Evolutionary conservation across 1,140 invertebrate species (phyloP).

Genomic region (Aphaenogaster floridana): DNA sequence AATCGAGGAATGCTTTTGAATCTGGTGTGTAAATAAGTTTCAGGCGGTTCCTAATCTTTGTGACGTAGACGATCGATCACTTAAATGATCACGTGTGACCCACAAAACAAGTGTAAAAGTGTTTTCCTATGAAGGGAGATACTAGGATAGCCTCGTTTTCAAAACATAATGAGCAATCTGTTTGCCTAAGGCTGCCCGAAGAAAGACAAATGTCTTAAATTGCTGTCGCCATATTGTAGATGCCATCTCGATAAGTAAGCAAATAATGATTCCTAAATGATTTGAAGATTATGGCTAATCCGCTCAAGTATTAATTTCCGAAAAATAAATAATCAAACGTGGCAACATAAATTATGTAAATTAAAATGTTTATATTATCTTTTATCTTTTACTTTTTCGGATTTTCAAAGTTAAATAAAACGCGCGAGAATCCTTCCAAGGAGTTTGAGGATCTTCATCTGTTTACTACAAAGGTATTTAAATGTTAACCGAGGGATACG

Average conservation of each 20-base stretch:
- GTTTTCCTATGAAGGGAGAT: conserved; percentile 33
- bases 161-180: conserved; percentile 42
- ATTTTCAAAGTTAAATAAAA: conserved; percentile 30
- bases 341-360: conserved; percentile 10
- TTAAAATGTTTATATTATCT: not conserved
- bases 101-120: conserved; percentile 73
- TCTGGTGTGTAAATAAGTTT: conserved; percentile 15
- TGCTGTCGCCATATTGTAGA: conserved; percentile 50
- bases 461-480: conserved; percentile 49
- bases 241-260: conserved; percentile 34
- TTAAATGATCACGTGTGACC: conserved; percentile 33
- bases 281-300: conserved; percentile 2
- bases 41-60: conserved; percentile 61
- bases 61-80: conserved; percentile 69
- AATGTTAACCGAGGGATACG: conserved; percentile 18
- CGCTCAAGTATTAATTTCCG: not conserved
- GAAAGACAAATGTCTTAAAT: conserved; percentile 14
- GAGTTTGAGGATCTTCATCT: conserved; percentile 7
- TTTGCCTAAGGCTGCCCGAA: conserved; percentile 29
- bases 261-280: not conserved
- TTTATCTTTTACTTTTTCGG: not conserved
- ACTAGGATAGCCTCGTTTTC: conserved; percentile 37
- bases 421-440: not conserved
- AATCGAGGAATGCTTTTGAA: not conserved
- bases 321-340: not conserved